A percentile compares a stretch with the other conserved stretches of the same genome.
Evolutionary conservation across 2,888 invertebrate species (phyloP).

Genomic region (Andrena trimmerana): DNA sequence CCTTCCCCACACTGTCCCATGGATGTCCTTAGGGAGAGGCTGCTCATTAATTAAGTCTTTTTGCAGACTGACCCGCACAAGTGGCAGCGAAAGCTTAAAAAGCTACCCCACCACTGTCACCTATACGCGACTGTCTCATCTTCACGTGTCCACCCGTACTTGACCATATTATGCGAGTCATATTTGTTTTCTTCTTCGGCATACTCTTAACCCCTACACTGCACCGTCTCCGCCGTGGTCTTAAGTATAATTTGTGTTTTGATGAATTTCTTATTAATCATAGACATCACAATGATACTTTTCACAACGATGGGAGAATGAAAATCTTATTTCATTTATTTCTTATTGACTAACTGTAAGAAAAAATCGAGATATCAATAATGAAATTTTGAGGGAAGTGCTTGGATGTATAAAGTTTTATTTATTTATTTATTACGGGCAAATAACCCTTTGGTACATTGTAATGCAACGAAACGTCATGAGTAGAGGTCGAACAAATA

Average conservation of each 20-base stretch:
- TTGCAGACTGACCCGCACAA: conserved; percentile 84
- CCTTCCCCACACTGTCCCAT: conserved; percentile 76
- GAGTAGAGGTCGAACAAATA: too few relatives aligned
- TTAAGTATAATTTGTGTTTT: not conserved
- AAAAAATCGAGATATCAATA: too few relatives aligned
- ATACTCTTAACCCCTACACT: not conserved
- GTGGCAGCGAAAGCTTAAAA: conserved; percentile 81
- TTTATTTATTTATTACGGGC: too few relatives aligned
- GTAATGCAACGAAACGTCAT: too few relatives aligned
- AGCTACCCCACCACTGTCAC: conserved; percentile 67
- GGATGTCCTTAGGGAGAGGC: conserved; percentile 81
- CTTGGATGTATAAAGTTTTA: too few relatives aligned
- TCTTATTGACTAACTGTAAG: too few relatives aligned
- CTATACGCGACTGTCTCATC: conserved; percentile 48
- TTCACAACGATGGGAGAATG: not conserved
- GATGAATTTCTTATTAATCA: not conserved
- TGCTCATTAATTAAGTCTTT: conserved; percentile 85
- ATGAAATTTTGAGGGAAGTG: too few relatives aligned
- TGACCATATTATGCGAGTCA: conserved; percentile 52
- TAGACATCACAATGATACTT: not conserved
- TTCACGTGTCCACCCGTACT: conserved; percentile 65
- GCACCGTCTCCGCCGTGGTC: not conserved
- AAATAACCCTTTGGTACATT: too few relatives aligned
- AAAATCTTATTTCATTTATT: too few relatives aligned
- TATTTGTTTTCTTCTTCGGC: conserved; percentile 35